Conservation (phyloP, 2,888 invertebrate species). For the Melangyna quadrimaculata region DNA sequence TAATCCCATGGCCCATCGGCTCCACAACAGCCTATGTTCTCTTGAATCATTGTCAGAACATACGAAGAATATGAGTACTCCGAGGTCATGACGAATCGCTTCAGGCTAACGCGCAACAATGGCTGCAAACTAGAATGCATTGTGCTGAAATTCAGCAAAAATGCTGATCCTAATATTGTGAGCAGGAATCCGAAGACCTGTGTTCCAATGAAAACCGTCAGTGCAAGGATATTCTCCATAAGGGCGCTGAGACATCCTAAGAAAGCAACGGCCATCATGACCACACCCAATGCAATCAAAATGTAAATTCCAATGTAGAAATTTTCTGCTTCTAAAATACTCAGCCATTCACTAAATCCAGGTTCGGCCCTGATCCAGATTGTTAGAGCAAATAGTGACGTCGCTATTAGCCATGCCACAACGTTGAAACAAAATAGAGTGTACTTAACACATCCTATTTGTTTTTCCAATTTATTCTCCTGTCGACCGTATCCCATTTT, state of each 20-base stretch:
- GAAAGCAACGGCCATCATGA: slow-evolving; percentile 89
- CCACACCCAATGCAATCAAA: slow-evolving; percentile 86
- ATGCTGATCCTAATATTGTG: slow-evolving; percentile 88
- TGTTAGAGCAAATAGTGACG: slow-evolving; percentile 88
- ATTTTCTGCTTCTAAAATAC: slow-evolving; percentile 86
- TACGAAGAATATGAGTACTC: slow-evolving; percentile 86
- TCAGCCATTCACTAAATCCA: slow-evolving; percentile 91
- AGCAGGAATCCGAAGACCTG: slow-evolving; percentile 88
- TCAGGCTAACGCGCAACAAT: slow-evolving; percentile 86
- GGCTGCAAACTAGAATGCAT: slow-evolving; percentile 91
- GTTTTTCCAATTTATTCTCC: slow-evolving; percentile 85
- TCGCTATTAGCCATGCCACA: slow-evolving; percentile 90
- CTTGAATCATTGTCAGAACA: slow-evolving; percentile 90
- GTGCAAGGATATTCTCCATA: slow-evolving; percentile 87
- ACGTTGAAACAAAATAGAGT: slow-evolving; percentile 91
- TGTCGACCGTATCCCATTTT: slow-evolving; percentile 76
- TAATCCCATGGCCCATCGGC: slow-evolving; percentile 93
- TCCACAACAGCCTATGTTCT: slow-evolving; percentile 94
- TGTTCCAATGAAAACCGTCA: slow-evolving; percentile 88
- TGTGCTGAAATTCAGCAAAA: slow-evolving; percentile 90
- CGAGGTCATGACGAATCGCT: slow-evolving; percentile 88
- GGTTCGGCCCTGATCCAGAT: slow-evolving; percentile 92
- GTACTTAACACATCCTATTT: slow-evolving; percentile 91
- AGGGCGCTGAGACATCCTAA: slow-evolving; percentile 92
- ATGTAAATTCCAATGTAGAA: slow-evolving; percentile 94